Conservation (phyloP, 2,888 invertebrate genomes). For the Tiliacea citrago region DNA sequence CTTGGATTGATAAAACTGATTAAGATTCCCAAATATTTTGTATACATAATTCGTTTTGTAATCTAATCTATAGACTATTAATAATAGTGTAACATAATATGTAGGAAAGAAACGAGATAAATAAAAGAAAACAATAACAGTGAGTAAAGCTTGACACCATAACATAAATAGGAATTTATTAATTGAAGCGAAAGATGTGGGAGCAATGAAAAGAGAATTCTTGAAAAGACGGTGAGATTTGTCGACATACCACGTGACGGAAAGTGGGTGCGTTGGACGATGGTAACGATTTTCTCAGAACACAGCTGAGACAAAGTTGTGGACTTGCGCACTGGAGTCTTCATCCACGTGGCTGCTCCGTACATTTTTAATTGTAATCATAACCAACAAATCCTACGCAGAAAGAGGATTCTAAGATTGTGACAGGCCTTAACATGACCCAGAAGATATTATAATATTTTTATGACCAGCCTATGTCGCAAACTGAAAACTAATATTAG, state of each 20-base stretch:
- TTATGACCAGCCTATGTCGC: neutral
- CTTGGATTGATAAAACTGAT: constrained; percentile 66
- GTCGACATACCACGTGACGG: constrained; percentile 74
- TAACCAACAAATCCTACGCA: constrained; percentile 55
- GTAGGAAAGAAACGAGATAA: constrained; percentile 25
- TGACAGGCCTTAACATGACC: neutral
- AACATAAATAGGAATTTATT: neutral
- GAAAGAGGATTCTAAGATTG: constrained; percentile 56
- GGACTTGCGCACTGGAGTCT: constrained; percentile 82
- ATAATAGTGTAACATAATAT: constrained; percentile 21
- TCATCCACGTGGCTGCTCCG: constrained; percentile 80
- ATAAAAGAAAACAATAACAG: constrained; percentile 35
- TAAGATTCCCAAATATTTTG: constrained; percentile 48
- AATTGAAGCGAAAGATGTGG: constrained; percentile 10
- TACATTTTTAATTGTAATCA: constrained; percentile 71
- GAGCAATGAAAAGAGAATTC: constrained; percentile 24
- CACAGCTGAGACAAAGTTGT: constrained; percentile 84
- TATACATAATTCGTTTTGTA: constrained; percentile 56
- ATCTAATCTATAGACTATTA: constrained; percentile 68
- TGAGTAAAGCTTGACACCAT: neutral
- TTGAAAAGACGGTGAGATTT: constrained; percentile 47
- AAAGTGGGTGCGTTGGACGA: constrained; percentile 75
- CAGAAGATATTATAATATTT: neutral
- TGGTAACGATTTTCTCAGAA: constrained; percentile 88
- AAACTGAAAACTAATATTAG: neutral